phyloP scores from a whole-genome alignment of 2,888 invertebrate genomes.

The Chesias legatella region DNA sequence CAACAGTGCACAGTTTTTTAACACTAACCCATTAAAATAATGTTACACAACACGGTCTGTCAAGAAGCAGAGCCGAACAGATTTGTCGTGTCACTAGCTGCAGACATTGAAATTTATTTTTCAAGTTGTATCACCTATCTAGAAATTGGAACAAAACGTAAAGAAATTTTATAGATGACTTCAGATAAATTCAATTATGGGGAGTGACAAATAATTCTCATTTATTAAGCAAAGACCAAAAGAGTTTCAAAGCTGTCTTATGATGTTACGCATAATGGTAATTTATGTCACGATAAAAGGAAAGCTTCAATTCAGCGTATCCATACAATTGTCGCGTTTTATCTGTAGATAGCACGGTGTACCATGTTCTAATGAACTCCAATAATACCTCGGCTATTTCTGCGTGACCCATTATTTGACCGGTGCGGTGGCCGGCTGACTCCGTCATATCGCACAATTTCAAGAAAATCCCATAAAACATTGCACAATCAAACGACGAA shows the following conservation, averaged over 20 bases:
- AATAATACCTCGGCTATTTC: conserved; percentile 64
- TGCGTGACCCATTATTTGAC: conserved; percentile 64
- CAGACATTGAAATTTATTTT: conserved; percentile 54
- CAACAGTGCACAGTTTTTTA: conserved; percentile 59
- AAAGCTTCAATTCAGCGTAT: conserved; percentile 23
- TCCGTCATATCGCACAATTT: conserved; percentile 50
- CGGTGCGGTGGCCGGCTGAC: conserved; percentile 37
- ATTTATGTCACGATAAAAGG: conserved; percentile 19
- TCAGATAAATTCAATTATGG: conserved; percentile 20
- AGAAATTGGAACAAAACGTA: conserved; percentile 26
- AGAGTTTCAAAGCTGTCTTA: conserved; percentile 8
- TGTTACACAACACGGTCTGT: conserved; percentile 66
- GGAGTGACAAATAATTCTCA: conserved; percentile 18
- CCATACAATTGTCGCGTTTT: conserved; percentile 42
- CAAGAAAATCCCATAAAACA: conserved; percentile 57
- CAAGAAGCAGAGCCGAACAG: conserved; percentile 53
- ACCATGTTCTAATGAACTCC: conserved; percentile 61
- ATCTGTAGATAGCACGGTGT: conserved; percentile 37
- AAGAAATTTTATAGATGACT: conserved; percentile 21
- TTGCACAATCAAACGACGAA: conserved; percentile 57
- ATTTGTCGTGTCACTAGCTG: conserved; percentile 52
- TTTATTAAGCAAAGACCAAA: conserved; percentile 16
- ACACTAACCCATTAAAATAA: conserved; percentile 56
- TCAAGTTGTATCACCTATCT: conserved; percentile 45
- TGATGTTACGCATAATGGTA: conserved; percentile 16